Evolutionary conservation across 2,113 vertebrate genomes (phyloP).

Genomic region (Chaetura pelagica): DNA sequence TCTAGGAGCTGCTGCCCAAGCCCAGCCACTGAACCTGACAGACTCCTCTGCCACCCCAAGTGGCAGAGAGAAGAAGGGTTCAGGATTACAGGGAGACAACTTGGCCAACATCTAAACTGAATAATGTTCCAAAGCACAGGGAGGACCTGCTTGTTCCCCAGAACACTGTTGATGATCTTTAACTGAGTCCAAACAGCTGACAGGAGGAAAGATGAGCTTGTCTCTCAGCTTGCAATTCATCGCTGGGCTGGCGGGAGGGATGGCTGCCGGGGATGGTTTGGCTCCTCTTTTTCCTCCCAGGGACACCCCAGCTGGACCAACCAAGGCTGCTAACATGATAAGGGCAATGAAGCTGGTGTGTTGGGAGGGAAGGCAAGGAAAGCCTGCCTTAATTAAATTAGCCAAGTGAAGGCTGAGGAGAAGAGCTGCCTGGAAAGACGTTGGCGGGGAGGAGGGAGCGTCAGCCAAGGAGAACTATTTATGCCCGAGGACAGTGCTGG

Average conservation of each 20-base stretch:
- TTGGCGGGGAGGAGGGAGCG: neutral
- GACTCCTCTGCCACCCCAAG: neutral
- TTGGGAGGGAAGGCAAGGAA: neutral
- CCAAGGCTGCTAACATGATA: neutral
- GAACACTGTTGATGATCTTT: neutral
- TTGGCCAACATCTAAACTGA: neutral
- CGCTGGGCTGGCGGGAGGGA: neutral
- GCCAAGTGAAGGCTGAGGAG: conserved; percentile 16
- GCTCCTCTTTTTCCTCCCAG: neutral
- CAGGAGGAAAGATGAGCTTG: neutral
- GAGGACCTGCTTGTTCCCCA: neutral
- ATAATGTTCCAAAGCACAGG: neutral
- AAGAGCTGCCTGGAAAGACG: conserved; percentile 33
- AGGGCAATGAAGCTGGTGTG: neutral
- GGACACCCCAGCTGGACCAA: neutral
- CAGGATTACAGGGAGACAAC: accelerated
- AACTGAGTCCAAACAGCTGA: conserved; percentile 5
- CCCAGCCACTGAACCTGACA: neutral
- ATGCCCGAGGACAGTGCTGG: conserved; percentile 15
- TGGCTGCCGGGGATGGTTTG: accelerated
- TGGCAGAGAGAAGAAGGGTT: neutral
- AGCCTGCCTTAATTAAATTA: conserved; percentile 59
- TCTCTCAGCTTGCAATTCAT: conserved; percentile 3
- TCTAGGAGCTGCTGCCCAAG: neutral
- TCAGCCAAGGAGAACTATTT: conserved; percentile 27